These are phyloP conservation scores for Drosophila mercatorum DNA, from an alignment of 2,888 invertebrate genomes.

Conservation along the genomic window DNA sequence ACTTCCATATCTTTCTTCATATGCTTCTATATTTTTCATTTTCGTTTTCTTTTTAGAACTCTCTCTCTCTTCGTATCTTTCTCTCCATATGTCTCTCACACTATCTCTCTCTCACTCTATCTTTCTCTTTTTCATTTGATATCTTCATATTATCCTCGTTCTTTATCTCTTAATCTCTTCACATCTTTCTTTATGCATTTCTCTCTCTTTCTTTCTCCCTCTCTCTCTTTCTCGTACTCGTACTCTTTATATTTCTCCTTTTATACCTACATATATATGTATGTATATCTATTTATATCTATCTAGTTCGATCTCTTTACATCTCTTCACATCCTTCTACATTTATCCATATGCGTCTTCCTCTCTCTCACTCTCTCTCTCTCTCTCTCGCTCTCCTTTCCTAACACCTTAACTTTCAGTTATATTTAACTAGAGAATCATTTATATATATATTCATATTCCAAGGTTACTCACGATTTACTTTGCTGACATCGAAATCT, in stretches of 20 bases:
- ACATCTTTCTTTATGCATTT: not conserved
- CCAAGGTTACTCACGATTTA: constrained; percentile 83
- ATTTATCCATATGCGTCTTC: not conserved
- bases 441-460: not conserved
- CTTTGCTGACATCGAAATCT: constrained; percentile 85
- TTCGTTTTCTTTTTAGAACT: not conserved
- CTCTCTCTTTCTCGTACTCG: no score
- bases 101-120: not conserved
- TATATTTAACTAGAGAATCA: no score
- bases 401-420: no score
- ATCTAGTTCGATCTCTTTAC: no score
- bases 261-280: no score
- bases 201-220: not conserved
- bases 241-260: no score
- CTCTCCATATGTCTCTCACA: no score
- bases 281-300: no score
- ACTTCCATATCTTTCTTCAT: not conserved
- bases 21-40: not conserved
- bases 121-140: not conserved
- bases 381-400: no score
- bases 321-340: no score
- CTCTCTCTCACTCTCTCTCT: not conserved
- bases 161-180: not conserved
- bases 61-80: not conserved
- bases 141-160: not conserved